Conservation (phyloP, 2,113 vertebrate species). For the Rallus limicola region DNA sequence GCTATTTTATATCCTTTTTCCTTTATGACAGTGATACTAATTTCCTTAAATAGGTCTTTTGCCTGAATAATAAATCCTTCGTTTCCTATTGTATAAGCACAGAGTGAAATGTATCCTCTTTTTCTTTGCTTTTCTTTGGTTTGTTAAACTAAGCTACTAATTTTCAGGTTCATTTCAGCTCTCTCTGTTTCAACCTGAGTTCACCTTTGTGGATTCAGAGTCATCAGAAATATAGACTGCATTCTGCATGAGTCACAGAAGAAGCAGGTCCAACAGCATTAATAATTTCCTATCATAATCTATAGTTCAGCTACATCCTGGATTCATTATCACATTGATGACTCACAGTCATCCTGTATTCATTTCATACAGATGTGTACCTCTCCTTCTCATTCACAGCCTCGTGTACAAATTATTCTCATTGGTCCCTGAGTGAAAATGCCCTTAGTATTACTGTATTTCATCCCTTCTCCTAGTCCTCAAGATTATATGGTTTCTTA, state of each 20-base stretch:
- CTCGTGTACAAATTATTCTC: neutral
- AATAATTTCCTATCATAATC: slow-evolving; percentile 29
- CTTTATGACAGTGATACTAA: neutral
- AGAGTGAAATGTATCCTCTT: neutral
- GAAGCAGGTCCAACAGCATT: neutral
- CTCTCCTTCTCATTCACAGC: neutral
- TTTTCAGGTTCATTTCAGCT: neutral
- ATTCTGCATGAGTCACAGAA: neutral
- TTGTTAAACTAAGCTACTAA: neutral
- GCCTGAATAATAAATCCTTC: neutral
- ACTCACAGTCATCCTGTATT: neutral
- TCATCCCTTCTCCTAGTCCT: neutral
- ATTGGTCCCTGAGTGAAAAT: neutral
- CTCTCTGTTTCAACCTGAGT: neutral
- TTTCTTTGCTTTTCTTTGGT: neutral
- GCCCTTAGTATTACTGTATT: neutral
- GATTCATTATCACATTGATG: neutral
- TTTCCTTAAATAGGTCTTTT: neutral
- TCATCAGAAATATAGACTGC: neutral
- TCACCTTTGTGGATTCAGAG: neutral
- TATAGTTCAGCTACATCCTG: neutral
- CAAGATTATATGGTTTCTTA: neutral
- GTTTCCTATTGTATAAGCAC: neutral
- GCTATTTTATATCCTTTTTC: neutral
- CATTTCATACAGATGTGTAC: neutral